Conservation (phyloP, 2,888 invertebrate species). For the Melieria picta region DNA sequence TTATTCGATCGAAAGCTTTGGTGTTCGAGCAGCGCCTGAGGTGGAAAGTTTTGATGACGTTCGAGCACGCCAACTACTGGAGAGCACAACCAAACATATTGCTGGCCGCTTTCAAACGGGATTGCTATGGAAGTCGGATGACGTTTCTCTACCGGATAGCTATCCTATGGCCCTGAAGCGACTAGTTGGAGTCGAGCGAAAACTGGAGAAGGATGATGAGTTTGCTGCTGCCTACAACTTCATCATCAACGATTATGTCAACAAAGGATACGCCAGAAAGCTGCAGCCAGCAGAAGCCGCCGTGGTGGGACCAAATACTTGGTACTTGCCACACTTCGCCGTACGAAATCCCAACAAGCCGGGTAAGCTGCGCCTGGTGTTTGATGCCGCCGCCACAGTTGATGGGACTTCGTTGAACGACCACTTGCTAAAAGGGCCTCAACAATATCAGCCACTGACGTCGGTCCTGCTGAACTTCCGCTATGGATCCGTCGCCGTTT, state of each 20-base stretch:
- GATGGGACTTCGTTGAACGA: constrained; percentile 44
- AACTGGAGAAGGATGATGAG: constrained; percentile 16
- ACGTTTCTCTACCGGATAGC: constrained; percentile 25
- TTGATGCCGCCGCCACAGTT: constrained; percentile 52
- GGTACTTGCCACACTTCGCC: constrained; percentile 52
- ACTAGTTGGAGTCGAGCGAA: constrained; percentile 25
- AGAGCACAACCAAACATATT: constrained; percentile 14
- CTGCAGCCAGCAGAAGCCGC: not conserved
- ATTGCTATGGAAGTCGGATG: constrained; percentile 28
- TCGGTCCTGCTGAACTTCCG: constrained; percentile 47
- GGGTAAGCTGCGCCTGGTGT: constrained; percentile 50
- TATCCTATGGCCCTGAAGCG: constrained; percentile 30
- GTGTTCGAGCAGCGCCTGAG: constrained; percentile 19
- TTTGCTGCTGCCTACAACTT: constrained; percentile 13
- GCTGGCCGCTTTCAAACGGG: constrained; percentile 36
- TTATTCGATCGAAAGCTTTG: constrained; percentile 29
- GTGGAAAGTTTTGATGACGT: constrained; percentile 18
- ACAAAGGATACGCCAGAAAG: constrained; percentile 1
- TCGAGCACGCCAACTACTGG: constrained; percentile 18
- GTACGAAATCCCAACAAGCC: constrained; percentile 52
- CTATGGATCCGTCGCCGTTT: constrained; percentile 48
- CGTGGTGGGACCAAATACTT: constrained; percentile 30
- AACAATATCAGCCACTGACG: constrained; percentile 51
- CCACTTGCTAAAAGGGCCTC: constrained; percentile 50
- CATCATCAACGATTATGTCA: constrained; percentile 2